Evolutionary conservation across 2,113 vertebrate species (phyloP).

Genomic region (Myodes glareolus): DNA sequence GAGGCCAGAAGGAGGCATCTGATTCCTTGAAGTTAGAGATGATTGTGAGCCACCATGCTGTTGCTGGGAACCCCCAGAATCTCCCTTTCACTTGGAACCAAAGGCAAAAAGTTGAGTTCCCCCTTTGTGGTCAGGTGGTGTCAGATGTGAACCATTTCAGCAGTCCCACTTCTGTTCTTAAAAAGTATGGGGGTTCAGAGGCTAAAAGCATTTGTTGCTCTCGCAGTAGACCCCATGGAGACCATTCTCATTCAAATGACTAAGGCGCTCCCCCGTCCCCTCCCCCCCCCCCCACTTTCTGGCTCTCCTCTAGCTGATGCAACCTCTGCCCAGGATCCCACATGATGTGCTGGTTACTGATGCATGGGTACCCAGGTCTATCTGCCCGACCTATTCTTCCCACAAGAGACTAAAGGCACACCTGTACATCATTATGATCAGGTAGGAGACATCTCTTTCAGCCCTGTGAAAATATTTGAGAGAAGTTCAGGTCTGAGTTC

Average conservation of each 20-base stretch:
- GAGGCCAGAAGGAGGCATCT: not conserved
- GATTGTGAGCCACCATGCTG: not conserved
- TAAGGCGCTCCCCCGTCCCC: too few relatives aligned
- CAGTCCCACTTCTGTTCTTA: not conserved
- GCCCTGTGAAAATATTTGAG: not conserved
- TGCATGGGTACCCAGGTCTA: not conserved
- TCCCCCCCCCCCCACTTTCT: not conserved
- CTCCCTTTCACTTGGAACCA: not conserved
- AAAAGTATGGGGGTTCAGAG: not conserved
- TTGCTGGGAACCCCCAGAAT: not conserved
- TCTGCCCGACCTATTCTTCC: not conserved
- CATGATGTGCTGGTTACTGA: not conserved
- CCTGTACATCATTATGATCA: rapidly evolving
- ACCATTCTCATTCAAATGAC: not conserved
- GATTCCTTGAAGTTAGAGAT: not conserved
- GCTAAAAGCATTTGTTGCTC: not conserved
- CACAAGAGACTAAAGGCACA: not conserved
- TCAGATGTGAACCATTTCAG: not conserved
- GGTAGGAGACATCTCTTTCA: not conserved
- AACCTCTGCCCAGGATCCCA: not conserved
- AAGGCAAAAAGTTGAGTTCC: not conserved
- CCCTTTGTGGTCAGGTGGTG: not conserved
- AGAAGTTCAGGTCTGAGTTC: not conserved
- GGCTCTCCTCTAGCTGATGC: not conserved
- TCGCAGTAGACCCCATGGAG: not conserved